Conservation (phyloP, 1,140 invertebrate species). For the Drosophila baimaii region DNA sequence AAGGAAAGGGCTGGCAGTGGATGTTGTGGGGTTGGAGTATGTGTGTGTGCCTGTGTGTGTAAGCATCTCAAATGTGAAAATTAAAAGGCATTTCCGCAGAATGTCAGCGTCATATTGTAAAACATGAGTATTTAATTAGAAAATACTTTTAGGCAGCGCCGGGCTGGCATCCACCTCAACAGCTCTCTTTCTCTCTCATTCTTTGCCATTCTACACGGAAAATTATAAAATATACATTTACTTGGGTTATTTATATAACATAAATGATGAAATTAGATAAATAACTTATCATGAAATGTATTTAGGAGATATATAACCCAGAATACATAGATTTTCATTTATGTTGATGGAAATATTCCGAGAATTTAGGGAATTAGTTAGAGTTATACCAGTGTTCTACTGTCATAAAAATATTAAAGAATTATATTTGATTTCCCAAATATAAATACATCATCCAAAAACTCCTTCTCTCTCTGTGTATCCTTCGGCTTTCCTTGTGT, state of each 20-base stretch:
- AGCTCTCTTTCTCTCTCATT: constrained; percentile 3
- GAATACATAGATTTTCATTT: too few relatives aligned
- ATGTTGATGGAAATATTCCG: too few relatives aligned
- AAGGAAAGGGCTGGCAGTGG: constrained; percentile 31
- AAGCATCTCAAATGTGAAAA: constrained; percentile 79
- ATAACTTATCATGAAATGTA: background rate
- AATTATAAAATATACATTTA: background rate
- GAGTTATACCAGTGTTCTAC: too few relatives aligned
- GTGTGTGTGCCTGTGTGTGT: constrained; percentile 23
- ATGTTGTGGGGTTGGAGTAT: background rate
- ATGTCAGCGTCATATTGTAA: constrained; percentile 84
- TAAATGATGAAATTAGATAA: background rate
- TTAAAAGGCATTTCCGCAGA: constrained; percentile 84
- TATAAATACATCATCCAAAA: background rate
- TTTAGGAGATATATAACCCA: background rate
- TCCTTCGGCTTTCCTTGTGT: constrained; percentile 21
- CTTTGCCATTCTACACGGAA: background rate
- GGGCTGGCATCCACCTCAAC: constrained; percentile 24
- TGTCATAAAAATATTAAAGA: background rate
- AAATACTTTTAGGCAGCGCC: constrained; percentile 71
- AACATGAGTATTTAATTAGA: constrained; percentile 84
- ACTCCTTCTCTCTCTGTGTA: constrained; percentile 8
- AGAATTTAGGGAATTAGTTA: too few relatives aligned
- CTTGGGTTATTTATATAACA: background rate
- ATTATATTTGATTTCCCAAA: background rate